Conservation (phyloP, 1,140 invertebrate genomes). For the Protaetia brevitarsis region DNA sequence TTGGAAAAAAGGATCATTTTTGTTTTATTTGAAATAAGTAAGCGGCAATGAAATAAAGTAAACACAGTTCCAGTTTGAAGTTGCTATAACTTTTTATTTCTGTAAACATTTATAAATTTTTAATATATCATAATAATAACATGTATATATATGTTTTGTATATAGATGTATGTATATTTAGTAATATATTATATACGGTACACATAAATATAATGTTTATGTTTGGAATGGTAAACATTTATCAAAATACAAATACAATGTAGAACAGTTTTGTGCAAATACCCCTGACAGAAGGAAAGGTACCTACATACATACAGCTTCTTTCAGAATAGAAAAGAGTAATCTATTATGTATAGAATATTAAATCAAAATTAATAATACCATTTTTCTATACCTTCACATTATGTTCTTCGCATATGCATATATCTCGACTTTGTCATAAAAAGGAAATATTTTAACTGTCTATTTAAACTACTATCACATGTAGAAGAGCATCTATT, state of each 20-base stretch:
- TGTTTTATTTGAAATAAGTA: no score
- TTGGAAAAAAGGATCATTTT: no score
- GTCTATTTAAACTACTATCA: conserved; percentile 10
- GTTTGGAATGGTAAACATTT: conserved; percentile 20
- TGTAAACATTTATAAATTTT: conserved; percentile 25
- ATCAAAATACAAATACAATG: conserved; percentile 18
- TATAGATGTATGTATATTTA: no score
- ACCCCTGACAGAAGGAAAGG: conserved; percentile 22
- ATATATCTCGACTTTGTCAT: no score
- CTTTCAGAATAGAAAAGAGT: neutral
- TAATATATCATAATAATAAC: conserved; percentile 8
- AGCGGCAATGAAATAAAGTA: no score
- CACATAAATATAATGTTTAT: conserved; percentile 9
- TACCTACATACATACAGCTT: neutral
- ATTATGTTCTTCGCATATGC: no score
- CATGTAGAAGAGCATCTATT: neutral
- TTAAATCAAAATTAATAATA: neutral
- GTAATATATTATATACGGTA: no score
- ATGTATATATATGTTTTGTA: conserved; percentile 10
- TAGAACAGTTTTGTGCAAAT: conserved; percentile 23
- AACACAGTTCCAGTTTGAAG: no score
- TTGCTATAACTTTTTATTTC: conserved; percentile 23
- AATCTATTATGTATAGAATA: no score
- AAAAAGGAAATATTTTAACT: no score
- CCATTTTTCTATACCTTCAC: no score